Evolutionary conservation across 1,140 invertebrate species (phyloP), one percentile per base, ranked within the genome.

Genomic region (Calephelis virginiensis): DNA sequence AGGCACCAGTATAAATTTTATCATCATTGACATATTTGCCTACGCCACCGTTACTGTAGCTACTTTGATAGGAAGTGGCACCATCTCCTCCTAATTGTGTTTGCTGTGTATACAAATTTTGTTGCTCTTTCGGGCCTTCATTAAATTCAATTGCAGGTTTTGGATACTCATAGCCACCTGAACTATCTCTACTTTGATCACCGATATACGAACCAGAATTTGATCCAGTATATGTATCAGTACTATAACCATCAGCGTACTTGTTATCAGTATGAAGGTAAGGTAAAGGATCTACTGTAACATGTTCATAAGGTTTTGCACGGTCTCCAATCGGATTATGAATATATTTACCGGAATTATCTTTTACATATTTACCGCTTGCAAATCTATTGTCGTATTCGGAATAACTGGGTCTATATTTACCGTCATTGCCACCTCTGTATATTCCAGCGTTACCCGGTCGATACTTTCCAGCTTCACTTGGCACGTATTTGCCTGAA

Each of bases 251-350:
- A n/a, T 56, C 67, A 69, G 79, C 81, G 59, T 87, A 85, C 43
- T 72, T 76, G 17, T 66, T 37, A 47, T 76, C 80, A 14, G 75
- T 70, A 53, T 88, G 86, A 7, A 76, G 61, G 56, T 90, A 90
- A 5, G 80, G 84, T 2, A 79, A 77, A 3, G 75, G 68, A 64
- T 80, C 75, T 11, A 86, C 77, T 61, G 77, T 78, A 12, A 80
- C 63, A 62, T 90, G 88, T 62, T 73, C 76, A 62, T 90, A 90
- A 38, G 86, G 86, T 38, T 81, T 77, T 12, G 85, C 88, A 48
- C 88, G 84, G 59, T 86, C 85, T 38, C 92, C 91, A 12, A 84
- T 82, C 60, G 87, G 83, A 65, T 91, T 91, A 69, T 89, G 83
- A 9, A 83, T 76, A 65, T 90, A 63, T 50, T 63, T 63, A 38